phyloP scores from a whole-genome alignment of 1,140 invertebrate genomes.

The fruit fly (Drosophila melanogaster) region DNA sequence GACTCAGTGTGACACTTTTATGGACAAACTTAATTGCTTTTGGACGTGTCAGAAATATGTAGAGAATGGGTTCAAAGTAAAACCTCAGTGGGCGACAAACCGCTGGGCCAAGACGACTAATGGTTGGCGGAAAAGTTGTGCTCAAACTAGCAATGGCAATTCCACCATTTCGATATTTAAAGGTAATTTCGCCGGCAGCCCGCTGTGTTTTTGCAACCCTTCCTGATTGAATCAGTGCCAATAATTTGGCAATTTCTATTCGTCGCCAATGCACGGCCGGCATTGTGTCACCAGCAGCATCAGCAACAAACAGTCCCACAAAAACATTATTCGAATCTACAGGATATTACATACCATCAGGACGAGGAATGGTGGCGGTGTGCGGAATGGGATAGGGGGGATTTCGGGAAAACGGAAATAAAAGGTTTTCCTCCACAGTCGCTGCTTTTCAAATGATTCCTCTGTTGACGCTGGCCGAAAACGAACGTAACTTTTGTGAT shows the following conservation, averaged over 20 bases:
- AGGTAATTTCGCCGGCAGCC: slow-evolving; percentile 34
- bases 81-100: slow-evolving; percentile 6
- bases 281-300: slow-evolving; percentile 53
- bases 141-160: slow-evolving; percentile 28
- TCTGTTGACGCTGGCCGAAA: slow-evolving; percentile 45
- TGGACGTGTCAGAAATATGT: slow-evolving; percentile 60
- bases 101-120: slow-evolving; percentile 36
- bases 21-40: slow-evolving; percentile 77
- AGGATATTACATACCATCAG: slow-evolving; percentile 55
- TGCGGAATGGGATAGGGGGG: background rate
- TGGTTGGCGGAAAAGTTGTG: slow-evolving; percentile 19
- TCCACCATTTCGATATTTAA: slow-evolving; percentile 17
- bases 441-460: slow-evolving; percentile 25
- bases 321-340: slow-evolving; percentile 65
- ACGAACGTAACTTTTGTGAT: slow-evolving; percentile 61
- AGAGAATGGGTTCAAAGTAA: background rate
- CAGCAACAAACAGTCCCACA: slow-evolving; percentile 32
- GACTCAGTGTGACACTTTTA: slow-evolving; percentile 67
- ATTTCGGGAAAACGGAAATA: slow-evolving; percentile 29
- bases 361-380: background rate
- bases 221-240: slow-evolving; percentile 78
- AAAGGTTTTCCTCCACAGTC: slow-evolving; percentile 52
- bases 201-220: slow-evolving; percentile 33
- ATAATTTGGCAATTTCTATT: slow-evolving; percentile 80
- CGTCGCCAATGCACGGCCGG: slow-evolving; percentile 58